Evolutionary conservation across 1,140 invertebrate genomes (phyloP).

Genomic region (Steinernema feltiae): DNA sequence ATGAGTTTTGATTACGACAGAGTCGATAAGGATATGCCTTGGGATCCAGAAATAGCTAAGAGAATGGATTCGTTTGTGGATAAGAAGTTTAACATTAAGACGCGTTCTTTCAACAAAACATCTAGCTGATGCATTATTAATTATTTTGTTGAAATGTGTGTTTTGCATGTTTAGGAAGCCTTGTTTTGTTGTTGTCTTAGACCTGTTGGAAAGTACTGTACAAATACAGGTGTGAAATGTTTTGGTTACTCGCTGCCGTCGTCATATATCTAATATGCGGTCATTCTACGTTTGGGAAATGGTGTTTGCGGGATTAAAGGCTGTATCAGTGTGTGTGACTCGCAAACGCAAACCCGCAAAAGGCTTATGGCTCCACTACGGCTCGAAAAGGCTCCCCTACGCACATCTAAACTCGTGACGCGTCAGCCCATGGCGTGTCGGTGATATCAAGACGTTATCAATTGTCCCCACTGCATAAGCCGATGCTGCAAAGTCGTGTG

Average conservation of each 20-base stretch:
- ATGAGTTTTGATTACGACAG: slow-evolving; percentile 34
- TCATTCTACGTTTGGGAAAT: no score
- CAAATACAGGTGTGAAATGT: not conserved
- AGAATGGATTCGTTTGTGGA: slow-evolving; percentile 43
- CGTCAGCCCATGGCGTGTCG: no score
- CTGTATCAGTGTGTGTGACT: no score
- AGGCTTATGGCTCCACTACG: no score
- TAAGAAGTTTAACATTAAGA: not conserved
- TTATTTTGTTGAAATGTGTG: not conserved
- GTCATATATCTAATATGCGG: not conserved
- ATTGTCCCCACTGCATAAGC: no score
- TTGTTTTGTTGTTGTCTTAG: slow-evolving; percentile 5
- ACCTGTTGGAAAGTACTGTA: not conserved
- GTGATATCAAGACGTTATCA: no score
- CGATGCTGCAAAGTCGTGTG: no score
- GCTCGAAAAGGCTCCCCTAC: no score
- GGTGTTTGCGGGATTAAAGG: no score
- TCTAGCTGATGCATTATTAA: not conserved
- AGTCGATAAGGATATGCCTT: slow-evolving; percentile 44
- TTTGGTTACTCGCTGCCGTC: not conserved
- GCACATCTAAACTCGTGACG: no score
- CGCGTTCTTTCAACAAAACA: not conserved
- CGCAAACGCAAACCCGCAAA: no score
- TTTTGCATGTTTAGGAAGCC: not conserved
- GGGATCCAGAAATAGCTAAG: slow-evolving; percentile 52